Conservation (phyloP, 2,797 vertebrate species). For the Meriones psammophilus region DNA sequence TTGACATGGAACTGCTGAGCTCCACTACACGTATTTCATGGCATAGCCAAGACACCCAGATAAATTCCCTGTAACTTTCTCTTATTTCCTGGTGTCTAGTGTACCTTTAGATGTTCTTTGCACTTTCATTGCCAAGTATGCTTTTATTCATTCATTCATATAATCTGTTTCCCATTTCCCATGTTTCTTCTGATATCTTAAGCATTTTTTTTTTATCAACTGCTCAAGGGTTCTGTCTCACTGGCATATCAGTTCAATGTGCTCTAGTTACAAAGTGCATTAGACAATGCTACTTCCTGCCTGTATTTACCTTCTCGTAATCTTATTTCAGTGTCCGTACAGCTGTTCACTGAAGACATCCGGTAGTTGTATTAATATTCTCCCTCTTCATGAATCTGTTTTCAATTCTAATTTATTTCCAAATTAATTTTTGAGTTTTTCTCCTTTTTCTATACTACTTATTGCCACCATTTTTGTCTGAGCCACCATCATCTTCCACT, state of each 20-base stretch:
- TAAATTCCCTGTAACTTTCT: not conserved
- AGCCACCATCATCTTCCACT: not conserved
- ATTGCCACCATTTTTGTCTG: not conserved
- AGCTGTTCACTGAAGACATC: not conserved
- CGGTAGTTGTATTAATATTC: not conserved
- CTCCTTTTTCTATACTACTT: not conserved
- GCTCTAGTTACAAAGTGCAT: not conserved
- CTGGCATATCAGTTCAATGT: not conserved
- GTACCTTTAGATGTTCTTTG: not conserved
- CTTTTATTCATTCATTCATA: not conserved
- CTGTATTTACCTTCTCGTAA: not conserved
- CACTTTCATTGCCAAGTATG: not conserved
- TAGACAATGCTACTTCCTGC: not conserved
- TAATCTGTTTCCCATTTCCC: not conserved
- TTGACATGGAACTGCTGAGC: not conserved
- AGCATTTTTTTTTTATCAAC: not conserved
- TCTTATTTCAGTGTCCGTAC: not conserved
- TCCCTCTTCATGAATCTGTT: not conserved
- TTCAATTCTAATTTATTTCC: not conserved
- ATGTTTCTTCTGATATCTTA: not conserved
- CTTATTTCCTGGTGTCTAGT: not conserved
- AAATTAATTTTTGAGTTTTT: not conserved
- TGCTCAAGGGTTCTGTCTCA: not conserved
- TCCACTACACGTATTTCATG: not conserved
- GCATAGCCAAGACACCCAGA: not conserved